Conservation (phyloP, 2,797 vertebrate genomes). For the Neosilurus hyrtlii region DNA sequence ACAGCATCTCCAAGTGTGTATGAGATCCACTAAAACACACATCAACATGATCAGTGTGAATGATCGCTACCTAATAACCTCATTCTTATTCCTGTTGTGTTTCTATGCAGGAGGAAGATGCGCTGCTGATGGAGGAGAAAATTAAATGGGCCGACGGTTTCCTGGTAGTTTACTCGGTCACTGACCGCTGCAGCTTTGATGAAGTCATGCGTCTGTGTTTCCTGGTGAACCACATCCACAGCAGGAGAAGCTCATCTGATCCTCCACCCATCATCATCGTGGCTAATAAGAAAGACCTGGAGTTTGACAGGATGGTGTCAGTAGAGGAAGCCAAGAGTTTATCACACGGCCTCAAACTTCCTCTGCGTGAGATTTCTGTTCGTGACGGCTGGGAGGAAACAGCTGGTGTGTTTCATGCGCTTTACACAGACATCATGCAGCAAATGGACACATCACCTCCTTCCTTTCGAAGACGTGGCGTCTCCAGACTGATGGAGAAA, state of each 20-base stretch:
- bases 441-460: conserved; percentile 69
- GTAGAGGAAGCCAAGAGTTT: conserved; percentile 68
- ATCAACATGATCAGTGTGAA: not conserved
- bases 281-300: conserved; percentile 77
- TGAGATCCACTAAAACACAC: not conserved
- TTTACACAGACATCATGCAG: conserved; percentile 69
- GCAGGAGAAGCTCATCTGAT: conserved; percentile 59
- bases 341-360: conserved; percentile 69
- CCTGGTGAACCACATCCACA: conserved; percentile 75
- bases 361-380: conserved; percentile 74
- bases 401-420: conserved; percentile 65
- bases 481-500: conserved; percentile 77
- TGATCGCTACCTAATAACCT: not conserved
- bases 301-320: conserved; percentile 79
- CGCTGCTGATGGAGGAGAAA: conserved; percentile 78
- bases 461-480: conserved; percentile 68
- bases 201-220: conserved; percentile 78
- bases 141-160: conserved; percentile 79
- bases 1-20: not conserved
- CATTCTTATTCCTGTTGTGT: not conserved
- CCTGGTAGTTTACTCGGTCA: conserved; percentile 76
- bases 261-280: conserved; percentile 71
- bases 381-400: conserved; percentile 77
- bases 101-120: conserved; percentile 72
- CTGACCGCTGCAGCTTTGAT: conserved; percentile 76